Evolutionary conservation across 2,888 invertebrate genomes (phyloP).

Genomic region (Tipula lateralis): DNA sequence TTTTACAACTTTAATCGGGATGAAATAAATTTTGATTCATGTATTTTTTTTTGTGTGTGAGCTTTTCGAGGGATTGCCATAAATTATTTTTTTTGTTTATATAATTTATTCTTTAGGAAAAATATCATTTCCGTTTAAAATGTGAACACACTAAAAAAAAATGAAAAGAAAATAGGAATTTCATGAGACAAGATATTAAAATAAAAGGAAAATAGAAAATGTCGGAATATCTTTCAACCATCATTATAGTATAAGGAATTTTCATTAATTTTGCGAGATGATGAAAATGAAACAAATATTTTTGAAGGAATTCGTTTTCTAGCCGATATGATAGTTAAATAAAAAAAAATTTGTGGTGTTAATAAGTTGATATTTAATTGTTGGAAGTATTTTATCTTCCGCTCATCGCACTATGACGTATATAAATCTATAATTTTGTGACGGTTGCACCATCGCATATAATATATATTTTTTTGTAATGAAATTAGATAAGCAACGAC

Average conservation of each 20-base stretch:
- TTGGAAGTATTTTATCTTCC: neutral
- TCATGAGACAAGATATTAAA: slow-evolving; percentile 19
- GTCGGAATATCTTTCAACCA: slow-evolving; percentile 24
- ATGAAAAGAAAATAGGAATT: neutral
- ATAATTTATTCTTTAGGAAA: neutral
- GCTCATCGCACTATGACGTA: neutral
- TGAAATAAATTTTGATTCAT: neutral
- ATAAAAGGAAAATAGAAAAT: neutral
- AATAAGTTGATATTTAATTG: neutral
- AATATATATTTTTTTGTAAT: neutral
- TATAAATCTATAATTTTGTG: neutral
- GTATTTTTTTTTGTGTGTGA: neutral
- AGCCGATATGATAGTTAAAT: neutral
- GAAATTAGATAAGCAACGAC: neutral
- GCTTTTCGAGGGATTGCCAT: neutral
- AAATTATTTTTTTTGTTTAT: neutral
- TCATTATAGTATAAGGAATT: neutral
- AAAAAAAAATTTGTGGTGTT: neutral
- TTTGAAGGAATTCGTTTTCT: neutral
- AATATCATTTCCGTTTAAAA: neutral
- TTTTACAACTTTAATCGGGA: neutral
- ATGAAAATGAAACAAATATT: neutral
- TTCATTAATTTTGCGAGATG: neutral
- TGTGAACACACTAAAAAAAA: neutral
- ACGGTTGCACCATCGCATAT: neutral